Percentiles rank a stretch among this genome's conserved stretches.
Conservation (phyloP, 2,113 vertebrate species). For the Stomatorhinus ivindoensis region DNA sequence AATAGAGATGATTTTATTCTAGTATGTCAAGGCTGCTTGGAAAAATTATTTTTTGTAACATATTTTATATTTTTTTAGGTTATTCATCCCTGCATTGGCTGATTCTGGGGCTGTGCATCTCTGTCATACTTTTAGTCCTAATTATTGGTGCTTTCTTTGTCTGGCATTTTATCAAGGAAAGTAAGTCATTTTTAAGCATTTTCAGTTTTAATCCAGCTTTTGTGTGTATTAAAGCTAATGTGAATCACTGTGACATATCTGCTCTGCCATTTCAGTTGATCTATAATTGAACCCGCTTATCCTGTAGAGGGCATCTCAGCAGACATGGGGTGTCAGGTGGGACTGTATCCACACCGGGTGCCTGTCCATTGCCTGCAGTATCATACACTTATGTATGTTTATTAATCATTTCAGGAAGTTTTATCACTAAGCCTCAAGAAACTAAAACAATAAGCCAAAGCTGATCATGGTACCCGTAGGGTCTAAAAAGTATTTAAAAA, state of each 20-base stretch:
- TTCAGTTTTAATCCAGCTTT: background rate
- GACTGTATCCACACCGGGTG: no score
- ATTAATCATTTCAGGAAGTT: background rate
- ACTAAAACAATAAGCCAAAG: no score
- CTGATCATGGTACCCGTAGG: no score
- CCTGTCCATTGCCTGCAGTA: background rate
- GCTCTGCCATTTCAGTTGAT: background rate
- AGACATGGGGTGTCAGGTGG: no score
- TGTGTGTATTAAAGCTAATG: background rate
- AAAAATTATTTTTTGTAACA: background rate
- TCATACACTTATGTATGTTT: background rate
- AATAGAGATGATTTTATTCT: background rate
- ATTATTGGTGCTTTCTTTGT: background rate
- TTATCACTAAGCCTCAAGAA: no score
- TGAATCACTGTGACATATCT: background rate
- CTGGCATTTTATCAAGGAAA: background rate
- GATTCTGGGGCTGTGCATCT: background rate
- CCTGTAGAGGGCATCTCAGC: background rate
- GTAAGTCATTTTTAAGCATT: background rate
- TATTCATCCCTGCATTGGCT: background rate
- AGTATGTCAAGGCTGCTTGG: background rate
- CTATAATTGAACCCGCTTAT: background rate
- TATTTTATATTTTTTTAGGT: conserved; percentile 8
- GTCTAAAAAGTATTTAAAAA: no score
- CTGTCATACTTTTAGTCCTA: background rate